Conservation (phyloP, 2,113 vertebrate genomes). For the Rattus rattus region DNA sequence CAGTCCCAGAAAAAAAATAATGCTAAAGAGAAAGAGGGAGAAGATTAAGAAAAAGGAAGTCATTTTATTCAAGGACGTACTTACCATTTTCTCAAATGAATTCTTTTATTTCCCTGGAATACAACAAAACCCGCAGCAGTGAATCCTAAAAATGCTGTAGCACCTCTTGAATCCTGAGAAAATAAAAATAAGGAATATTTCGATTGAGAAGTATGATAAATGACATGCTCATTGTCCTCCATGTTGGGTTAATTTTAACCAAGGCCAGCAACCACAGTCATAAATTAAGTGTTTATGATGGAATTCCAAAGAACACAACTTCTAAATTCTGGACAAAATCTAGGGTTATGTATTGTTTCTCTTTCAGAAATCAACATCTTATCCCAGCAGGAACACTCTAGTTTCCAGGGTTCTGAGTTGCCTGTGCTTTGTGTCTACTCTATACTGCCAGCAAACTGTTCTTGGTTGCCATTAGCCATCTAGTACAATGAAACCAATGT, state of each 20-base stretch:
- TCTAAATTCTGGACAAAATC: neutral
- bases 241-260: neutral
- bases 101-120: conserved; percentile 99
- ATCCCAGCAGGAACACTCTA: neutral
- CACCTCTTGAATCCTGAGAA: conserved; percentile 93
- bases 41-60: conserved; percentile 41
- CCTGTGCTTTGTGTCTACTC: neutral
- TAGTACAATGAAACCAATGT: neutral
- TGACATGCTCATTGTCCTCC: neutral
- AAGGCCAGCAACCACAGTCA: neutral
- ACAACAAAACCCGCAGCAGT: conserved; percentile 98
- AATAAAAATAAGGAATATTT: conserved; percentile 47
- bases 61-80: conserved; percentile 44
- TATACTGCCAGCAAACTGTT: neutral
- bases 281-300: neutral
- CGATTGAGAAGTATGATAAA: conserved; percentile 22
- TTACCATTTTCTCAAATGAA: conserved; percentile 98
- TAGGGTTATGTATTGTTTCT: neutral
- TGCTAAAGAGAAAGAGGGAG: neutral
- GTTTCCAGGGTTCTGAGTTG: neutral
- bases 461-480: neutral
- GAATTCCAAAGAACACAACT: neutral
- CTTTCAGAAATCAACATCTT: neutral
- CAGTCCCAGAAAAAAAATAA: conserved; percentile 21
- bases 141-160: conserved; percentile 97